Conservation (phyloP, 1,140 invertebrate genomes). For the Linepithema humile region DNA sequence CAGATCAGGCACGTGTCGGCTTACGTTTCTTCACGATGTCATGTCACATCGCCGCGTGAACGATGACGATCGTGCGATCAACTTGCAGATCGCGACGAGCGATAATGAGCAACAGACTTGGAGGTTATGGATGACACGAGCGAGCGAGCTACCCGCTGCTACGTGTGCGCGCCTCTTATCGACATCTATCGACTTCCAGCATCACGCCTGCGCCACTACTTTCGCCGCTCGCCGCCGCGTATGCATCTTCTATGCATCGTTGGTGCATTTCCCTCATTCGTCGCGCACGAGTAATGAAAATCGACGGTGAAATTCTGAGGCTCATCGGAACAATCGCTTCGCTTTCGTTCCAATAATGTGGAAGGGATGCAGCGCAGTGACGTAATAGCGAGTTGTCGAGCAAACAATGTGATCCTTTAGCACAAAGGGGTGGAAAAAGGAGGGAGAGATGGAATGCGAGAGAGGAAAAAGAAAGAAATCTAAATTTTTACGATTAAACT, state of each 20-base stretch:
- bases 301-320: neutral
- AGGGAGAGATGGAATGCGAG: neutral
- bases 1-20: neutral
- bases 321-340: neutral
- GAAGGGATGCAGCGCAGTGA: neutral
- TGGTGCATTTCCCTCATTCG: neutral
- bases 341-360: neutral
- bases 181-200: conserved; percentile 69
- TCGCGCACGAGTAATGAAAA: neutral
- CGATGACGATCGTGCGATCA: conserved; percentile 7
- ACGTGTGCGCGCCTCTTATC: conserved; percentile 35
- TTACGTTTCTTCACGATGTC: neutral
- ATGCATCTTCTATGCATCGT: neutral
- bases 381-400: neutral
- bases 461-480: neutral
- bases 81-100: too few species aligned
- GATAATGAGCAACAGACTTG: conserved; percentile 54
- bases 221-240: neutral
- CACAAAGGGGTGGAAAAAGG: neutral
- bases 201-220: conserved; percentile 55
- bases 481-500: neutral
- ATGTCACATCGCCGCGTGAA: conserved; percentile 10
- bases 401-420: too few species aligned
- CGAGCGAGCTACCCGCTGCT: conserved; percentile 19
- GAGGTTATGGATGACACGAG: conserved; percentile 65